Conservation (phyloP, 1,140 invertebrate genomes). For the Vanessa atalanta region DNA sequence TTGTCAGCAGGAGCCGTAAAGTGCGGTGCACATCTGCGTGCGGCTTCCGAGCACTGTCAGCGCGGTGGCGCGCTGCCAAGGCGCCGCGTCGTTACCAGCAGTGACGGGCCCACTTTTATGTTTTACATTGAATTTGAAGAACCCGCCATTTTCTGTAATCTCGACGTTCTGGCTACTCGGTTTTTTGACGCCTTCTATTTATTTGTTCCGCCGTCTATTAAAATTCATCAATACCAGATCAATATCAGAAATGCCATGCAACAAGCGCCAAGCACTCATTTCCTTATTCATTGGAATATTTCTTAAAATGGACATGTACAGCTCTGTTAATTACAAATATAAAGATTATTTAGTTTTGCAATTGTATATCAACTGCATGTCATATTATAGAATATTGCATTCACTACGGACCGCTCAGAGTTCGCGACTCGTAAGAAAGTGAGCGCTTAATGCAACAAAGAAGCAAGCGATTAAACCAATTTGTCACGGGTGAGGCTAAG, state of each 20-base stretch:
- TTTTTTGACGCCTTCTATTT: background rate
- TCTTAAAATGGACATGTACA: no score
- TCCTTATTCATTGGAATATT: no score
- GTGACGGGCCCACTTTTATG: background rate
- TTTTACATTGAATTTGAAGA: background rate
- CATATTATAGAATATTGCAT: background rate
- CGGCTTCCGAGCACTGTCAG: background rate
- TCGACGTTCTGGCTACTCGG: background rate
- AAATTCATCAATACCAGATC: no score
- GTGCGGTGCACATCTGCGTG: background rate
- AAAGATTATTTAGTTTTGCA: no score
- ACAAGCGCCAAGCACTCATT: no score
- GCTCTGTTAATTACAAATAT: no score
- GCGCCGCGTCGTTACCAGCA: background rate
- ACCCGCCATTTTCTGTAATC: background rate
- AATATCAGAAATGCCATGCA: no score
- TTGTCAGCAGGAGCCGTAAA: background rate
- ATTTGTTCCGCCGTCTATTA: no score
- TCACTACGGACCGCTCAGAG: background rate
- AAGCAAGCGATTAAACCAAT: constrained; percentile 29
- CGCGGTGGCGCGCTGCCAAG: background rate
- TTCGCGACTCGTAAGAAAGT: constrained; percentile 16
- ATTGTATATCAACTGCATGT: no score
- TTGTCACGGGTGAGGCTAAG: constrained; percentile 19
- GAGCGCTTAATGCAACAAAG: constrained; percentile 24